These are phyloP conservation scores for Pseudochromis fuscus DNA, from an alignment of 2,797 vertebrate genomes.

Conservation along the genomic window DNA sequence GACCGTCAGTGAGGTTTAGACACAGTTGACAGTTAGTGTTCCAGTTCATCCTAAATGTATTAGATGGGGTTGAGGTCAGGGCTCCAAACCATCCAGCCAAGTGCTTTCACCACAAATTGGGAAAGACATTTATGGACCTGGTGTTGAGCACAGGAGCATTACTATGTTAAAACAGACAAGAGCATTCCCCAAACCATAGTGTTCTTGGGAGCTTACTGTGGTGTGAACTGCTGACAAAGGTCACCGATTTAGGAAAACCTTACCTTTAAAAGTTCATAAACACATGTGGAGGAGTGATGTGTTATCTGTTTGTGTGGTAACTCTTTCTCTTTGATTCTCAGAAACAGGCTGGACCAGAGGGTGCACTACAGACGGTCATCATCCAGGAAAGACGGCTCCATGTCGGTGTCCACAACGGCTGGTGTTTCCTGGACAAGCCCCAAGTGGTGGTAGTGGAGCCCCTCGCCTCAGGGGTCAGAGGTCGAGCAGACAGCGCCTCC, in stretches of 20 bases:
- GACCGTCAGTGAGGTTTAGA: not conserved
- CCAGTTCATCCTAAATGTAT: not conserved
- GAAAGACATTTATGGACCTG: not conserved
- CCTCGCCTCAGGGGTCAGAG: conserved; percentile 50
- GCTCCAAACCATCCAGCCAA: not conserved
- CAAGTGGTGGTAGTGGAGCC: conserved; percentile 92
- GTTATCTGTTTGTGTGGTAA: not conserved
- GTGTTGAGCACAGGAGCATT: not conserved
- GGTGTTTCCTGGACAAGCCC: conserved; percentile 89
- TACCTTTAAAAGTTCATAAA: not conserved
- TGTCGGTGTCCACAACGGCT: conserved; percentile 92
- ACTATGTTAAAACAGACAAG: not conserved
- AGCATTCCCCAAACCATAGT: not conserved
- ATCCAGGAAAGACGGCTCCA: conserved; percentile 93
- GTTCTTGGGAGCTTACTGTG: too few relatives aligned
- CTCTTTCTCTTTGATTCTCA: conserved; percentile 53
- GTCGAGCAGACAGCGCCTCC: conserved; percentile 61
- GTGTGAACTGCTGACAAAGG: not conserved
- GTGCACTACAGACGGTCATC: conserved; percentile 51
- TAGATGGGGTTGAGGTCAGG: not conserved
- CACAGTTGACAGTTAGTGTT: not conserved
- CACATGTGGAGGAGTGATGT: not conserved
- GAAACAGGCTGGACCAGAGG: conserved; percentile 74
- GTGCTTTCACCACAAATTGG: not conserved
- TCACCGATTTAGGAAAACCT: too few relatives aligned